A percentile compares a stretch with the other conserved stretches of the same genome.
Evolutionary conservation across 2,797 vertebrate genomes (phyloP).

Genomic region (Cyclura pinguis): DNA sequence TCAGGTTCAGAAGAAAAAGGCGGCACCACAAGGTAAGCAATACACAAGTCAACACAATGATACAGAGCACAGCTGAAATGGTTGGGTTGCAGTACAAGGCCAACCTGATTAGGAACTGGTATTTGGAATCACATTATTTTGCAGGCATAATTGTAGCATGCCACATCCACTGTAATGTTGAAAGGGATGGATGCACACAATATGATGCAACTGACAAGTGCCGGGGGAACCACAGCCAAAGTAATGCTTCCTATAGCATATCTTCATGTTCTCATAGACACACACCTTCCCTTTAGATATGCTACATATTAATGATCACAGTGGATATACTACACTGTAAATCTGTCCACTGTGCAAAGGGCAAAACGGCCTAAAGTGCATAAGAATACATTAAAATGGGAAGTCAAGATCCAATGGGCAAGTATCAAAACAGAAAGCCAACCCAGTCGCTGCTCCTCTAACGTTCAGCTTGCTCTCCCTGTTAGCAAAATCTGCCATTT

Average conservation of each 20-base stretch:
- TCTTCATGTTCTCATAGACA: not conserved
- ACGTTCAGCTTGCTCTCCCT: constrained; percentile 27
- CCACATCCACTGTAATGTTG: not conserved
- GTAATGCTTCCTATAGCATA: not conserved
- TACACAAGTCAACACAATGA: constrained; percentile 49
- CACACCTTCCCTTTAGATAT: not conserved
- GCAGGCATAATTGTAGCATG: not conserved
- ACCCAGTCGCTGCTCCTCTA: not conserved
- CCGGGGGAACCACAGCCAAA: not conserved
- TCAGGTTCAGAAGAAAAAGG: constrained; percentile 95
- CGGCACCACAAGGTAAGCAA: constrained; percentile 94
- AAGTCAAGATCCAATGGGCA: not conserved
- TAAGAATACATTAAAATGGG: not conserved
- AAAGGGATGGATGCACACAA: not conserved
- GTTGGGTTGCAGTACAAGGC: not conserved
- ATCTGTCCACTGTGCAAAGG: not conserved
- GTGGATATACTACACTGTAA: not conserved
- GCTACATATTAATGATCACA: not conserved
- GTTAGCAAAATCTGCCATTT: constrained; percentile 11
- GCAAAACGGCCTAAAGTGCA: not conserved
- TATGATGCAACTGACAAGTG: not conserved
- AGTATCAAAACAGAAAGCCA: constrained; percentile 29
- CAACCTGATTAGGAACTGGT: not conserved
- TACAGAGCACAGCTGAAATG: constrained; percentile 38
- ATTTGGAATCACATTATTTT: not conserved